Base-by-base conservation (phyloP, 2,113 vertebrate genomes). In the Tenrec ecaudatus region DNA sequence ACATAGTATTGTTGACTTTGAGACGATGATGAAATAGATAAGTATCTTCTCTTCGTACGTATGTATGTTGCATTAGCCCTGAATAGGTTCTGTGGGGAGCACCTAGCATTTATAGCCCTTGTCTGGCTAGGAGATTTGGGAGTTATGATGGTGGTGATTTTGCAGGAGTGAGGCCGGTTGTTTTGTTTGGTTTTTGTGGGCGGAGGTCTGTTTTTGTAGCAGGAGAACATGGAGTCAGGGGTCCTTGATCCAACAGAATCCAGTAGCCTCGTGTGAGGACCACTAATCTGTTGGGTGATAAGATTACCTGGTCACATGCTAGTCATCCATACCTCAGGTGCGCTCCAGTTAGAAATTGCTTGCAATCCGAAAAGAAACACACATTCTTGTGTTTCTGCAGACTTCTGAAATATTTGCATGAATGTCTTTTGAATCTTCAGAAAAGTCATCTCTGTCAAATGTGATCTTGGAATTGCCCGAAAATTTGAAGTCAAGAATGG, bases 391-490 rank as follows among this genome's bases (percentile, higher is more conserved):
- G 4, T 10, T 77, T 90, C 76, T 89, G 47, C 38, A 31, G 80
- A 68, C 66, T 66, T 89, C 58, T 27, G 17, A 57, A 69, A 90
- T 78, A 29, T 75, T 88, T 91, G 5, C 8, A 15, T 3, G 69
- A 86, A 38, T 43, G 20, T 68, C 40, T 62, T 88, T 91, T 92
- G 91, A 82, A 85, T 88, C 36, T 89, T 88, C 80, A 77, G 47
- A 69, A 90, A 93, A 76, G 8, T 14, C 12, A 10, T 92, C 92
- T n/a, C 57, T 64, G 17, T 88, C 38, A 90, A 62, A 31, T 71
- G 11, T 84, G 73, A 92, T 81, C 38, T 77, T 78, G 60, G 76
- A 92, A 86, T 88, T 64, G 77, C 36, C 31, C 15, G 1, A 64
- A 78, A 53, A 60, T 53, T 47, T 7, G 75, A 88, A 90, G 43